Evolutionary conservation across 2,797 vertebrate species (phyloP), one percentile per base, ranked within the genome.

Genomic region (Uromys caudimaculatus): DNA sequence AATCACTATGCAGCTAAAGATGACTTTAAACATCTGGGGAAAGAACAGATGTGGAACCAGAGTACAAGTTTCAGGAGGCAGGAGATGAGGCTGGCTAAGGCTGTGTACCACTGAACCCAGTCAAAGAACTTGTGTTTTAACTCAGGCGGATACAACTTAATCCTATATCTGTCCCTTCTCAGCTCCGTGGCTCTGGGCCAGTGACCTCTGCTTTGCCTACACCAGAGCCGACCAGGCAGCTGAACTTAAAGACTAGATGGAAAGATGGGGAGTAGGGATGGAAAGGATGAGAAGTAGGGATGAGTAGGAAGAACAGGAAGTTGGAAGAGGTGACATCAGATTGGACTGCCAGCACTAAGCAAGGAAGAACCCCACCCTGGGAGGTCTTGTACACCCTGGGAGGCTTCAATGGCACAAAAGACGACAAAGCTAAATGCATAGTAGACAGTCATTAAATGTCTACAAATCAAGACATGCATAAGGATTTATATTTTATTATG

Each of bases 51-150:
- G 2, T 62, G 73, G n/a, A 91, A 14, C 27, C 60, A 47, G 67
- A 60, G n/a, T 9, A 50, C 23, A 35, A 71, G 4, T 6, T 69
- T 85, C 62, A 88, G n/a, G 87, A 41, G 44, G 71, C 32, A 41
- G 62, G 90, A 86, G 67, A 79, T 38, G 23, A 79, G 44, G 77
- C 35, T 24, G 29, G 8, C 58, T 4, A 16, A 77, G 24, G 44
- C 71, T 6, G 16, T 29, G 77, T 21, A 35, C 44, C 62, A 78
- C 67, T 71, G 52, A 91, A 85, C 24, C 44, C 56, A 75, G 73
- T 41, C 56, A 54, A 85, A 94, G 60, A 92, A 58, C 79, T 12
- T 81, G 16, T 77, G n/a, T 69, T 94, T 96, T 79, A 82, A 56
- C 4, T 32, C 67, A 85, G 58, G 32, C 13, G 82, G n/a, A 89